phyloP scores from a whole-genome alignment of 2,888 invertebrate genomes.

The Mongoloraphidia duomilia region DNA sequence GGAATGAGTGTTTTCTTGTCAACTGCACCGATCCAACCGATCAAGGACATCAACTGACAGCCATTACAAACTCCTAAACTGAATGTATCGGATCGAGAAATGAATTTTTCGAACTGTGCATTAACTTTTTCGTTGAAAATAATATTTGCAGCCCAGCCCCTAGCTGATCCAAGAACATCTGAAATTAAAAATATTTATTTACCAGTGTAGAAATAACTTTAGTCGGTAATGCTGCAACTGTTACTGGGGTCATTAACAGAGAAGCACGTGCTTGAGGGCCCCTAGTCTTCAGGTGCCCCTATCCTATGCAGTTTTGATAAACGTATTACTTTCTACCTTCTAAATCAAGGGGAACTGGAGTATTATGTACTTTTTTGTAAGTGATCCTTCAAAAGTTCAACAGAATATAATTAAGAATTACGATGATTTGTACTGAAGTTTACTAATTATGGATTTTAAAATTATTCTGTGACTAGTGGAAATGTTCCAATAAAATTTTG shows the following conservation, averaged over 20 bases:
- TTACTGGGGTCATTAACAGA: no score
- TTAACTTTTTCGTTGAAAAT: slow-evolving; percentile 62
- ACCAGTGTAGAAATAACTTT: slow-evolving; percentile 8
- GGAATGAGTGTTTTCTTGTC: slow-evolving; percentile 28
- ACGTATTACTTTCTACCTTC: no score
- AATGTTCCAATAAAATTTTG: no score
- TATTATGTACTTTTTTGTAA: no score
- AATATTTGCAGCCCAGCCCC: slow-evolving; percentile 94
- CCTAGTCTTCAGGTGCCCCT: no score
- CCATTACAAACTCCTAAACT: slow-evolving; percentile 98
- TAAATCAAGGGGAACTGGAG: no score
- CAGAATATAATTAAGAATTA: background rate
- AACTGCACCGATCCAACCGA: slow-evolving; percentile 70
- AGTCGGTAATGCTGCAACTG: no score
- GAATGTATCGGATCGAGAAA: slow-evolving; percentile 64
- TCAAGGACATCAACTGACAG: slow-evolving; percentile 86
- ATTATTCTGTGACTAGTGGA: no score
- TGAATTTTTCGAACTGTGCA: slow-evolving; percentile 64
- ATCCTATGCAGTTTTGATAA: no score
- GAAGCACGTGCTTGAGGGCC: no score
- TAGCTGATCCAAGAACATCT: slow-evolving; percentile 93
- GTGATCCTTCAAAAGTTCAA: background rate
- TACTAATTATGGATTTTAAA: no score
- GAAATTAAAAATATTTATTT: slow-evolving; percentile 15
- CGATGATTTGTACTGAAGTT: no score